These are phyloP conservation scores for Lasioglossum baleicum DNA, from an alignment of 1,140 invertebrate genomes.

Conservation along the genomic window DNA sequence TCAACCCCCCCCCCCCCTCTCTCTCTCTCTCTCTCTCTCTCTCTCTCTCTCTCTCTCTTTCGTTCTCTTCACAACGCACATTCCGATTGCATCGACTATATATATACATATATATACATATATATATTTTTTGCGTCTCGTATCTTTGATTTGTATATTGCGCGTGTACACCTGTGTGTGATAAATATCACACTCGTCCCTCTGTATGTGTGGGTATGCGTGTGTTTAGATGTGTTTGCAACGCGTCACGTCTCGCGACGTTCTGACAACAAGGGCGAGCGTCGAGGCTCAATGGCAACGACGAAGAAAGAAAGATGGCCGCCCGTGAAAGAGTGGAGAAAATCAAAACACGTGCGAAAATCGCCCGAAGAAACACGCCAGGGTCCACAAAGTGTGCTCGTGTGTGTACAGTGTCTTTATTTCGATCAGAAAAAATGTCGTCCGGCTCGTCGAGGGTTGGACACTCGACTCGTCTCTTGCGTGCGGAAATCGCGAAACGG, in stretches of 20 bases:
- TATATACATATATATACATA: too few relatives aligned
- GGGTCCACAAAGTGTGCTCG: neutral
- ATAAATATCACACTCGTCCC: neutral
- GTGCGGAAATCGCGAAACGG: neutral
- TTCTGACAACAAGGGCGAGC: slow-evolving; percentile 33
- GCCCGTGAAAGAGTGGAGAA: too few relatives aligned
- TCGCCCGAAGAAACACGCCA: neutral
- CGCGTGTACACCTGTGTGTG: too few relatives aligned
- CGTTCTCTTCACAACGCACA: too few relatives aligned
- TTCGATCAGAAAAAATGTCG: neutral
- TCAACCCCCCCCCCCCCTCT: too few relatives aligned
- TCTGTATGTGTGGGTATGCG: neutral
- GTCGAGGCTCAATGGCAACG: slow-evolving; percentile 20
- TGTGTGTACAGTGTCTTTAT: neutral
- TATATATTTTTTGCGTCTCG: too few relatives aligned
- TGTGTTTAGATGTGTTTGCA: neutral
- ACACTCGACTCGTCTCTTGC: neutral
- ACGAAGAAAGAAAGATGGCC: too few relatives aligned
- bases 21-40: too few relatives aligned
- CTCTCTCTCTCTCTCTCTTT: too few relatives aligned
- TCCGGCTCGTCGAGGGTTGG: neutral
- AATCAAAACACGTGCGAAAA: neutral
- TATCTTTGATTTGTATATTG: slow-evolving; percentile 14
- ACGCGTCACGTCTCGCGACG: neutral
- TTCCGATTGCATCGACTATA: too few relatives aligned